Percentiles rank a stretch among this genome's conserved stretches.
Evolutionary conservation across 2,888 invertebrate species (phyloP).

Genomic region (Encarsia formosa): DNA sequence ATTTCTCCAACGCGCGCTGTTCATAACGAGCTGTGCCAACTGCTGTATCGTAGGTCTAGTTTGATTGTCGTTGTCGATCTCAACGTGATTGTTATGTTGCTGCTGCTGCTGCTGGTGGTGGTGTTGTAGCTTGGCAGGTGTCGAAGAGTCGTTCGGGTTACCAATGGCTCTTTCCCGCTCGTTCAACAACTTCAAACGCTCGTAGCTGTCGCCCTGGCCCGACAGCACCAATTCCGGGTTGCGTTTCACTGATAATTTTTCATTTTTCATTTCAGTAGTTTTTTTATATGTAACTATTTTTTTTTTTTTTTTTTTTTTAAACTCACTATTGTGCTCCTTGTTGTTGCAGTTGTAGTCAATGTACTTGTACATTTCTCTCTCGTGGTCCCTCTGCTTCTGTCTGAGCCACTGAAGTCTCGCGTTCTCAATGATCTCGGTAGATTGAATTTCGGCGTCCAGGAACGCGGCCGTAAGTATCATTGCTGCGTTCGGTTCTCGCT

Average conservation of each 20-base stretch:
- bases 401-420: conserved; percentile 18
- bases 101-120: neutral
- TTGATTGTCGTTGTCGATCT: conserved; percentile 28
- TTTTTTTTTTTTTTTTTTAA: no score
- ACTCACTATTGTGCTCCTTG: neutral
- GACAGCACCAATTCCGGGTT: conserved; percentile 35
- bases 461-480: conserved; percentile 43
- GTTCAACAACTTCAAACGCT: conserved; percentile 38
- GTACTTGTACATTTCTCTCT: conserved; percentile 2
- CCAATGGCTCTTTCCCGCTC: conserved; percentile 24
- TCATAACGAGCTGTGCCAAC: conserved; percentile 46
- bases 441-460: conserved; percentile 41
- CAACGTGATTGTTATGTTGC: conserved; percentile 7
- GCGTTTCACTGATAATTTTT: neutral
- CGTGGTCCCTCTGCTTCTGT: conserved; percentile 1
- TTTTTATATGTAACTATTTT: no score
- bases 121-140: conserved; percentile 41
- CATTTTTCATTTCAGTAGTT: no score
- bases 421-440: conserved; percentile 28
- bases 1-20: conserved; percentile 46
- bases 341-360: neutral
- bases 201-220: conserved; percentile 43
- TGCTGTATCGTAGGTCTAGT: conserved; percentile 46
- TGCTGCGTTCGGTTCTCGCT: conserved; percentile 38
- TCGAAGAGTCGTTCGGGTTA: conserved; percentile 42